Evolutionary conservation across 2,888 invertebrate species (phyloP).

Genomic region (Caenorhabditis plicata): DNA sequence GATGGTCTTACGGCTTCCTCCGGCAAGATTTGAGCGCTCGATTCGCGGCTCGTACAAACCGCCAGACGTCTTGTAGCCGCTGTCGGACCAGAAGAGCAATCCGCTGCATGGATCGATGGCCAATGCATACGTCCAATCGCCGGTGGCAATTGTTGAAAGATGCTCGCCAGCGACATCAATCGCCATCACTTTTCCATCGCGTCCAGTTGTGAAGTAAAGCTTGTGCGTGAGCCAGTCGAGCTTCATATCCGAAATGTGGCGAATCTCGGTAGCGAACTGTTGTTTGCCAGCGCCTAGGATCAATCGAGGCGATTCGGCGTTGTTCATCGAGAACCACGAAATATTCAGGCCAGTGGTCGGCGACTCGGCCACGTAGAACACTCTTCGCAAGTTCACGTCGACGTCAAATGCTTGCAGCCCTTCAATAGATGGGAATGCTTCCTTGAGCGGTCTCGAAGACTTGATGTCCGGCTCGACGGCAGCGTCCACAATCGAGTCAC

Average conservation of each 20-base stretch:
- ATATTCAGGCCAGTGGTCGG: slow-evolving; percentile 64
- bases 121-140: slow-evolving; percentile 88
- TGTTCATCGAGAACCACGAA: slow-evolving; percentile 65
- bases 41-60: slow-evolving; percentile 72
- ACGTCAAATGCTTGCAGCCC: slow-evolving; percentile 63
- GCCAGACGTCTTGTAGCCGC: slow-evolving; percentile 61
- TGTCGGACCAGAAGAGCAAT: slow-evolving; percentile 87
- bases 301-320: slow-evolving; percentile 56
- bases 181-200: slow-evolving; percentile 73
- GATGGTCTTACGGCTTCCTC: slow-evolving; percentile 78
- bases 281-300: slow-evolving; percentile 52
- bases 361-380: slow-evolving; percentile 61
- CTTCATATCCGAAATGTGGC: slow-evolving; percentile 63
- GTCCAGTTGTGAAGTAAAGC: slow-evolving; percentile 95
- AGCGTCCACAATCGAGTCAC: slow-evolving; percentile 89
- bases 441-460: slow-evolving; percentile 38
- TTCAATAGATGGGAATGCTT: slow-evolving; percentile 51
- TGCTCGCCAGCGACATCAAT: slow-evolving; percentile 45
- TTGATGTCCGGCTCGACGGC: slow-evolving; percentile 70
- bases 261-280: slow-evolving; percentile 37
- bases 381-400: slow-evolving; percentile 57
- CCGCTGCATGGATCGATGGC: slow-evolving; percentile 94
- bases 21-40: slow-evolving; percentile 92
- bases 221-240: slow-evolving; percentile 96
- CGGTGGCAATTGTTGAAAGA: slow-evolving; percentile 76